A percentile compares a stretch with the other conserved stretches of the same genome.
Conservation (phyloP, 1,140 invertebrate species). For the Zaprionus capensis region DNA sequence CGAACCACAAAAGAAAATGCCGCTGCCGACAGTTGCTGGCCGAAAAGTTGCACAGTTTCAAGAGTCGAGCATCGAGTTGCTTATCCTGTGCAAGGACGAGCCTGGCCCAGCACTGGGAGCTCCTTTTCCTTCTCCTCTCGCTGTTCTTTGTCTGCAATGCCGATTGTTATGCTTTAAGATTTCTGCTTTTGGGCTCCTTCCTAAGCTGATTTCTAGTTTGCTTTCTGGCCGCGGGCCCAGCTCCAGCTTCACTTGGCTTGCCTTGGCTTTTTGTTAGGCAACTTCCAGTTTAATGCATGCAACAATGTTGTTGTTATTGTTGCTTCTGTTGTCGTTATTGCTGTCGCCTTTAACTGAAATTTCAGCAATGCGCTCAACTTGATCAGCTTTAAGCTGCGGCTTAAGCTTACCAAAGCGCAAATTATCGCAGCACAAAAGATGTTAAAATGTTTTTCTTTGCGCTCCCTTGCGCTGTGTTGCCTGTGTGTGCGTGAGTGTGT, state of each 20-base stretch:
- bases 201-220: constrained; percentile 77
- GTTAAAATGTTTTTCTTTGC: constrained; percentile 59
- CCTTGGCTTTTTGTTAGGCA: neutral
- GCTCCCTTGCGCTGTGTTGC: neutral
- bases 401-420: constrained; percentile 62
- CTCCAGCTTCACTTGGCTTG: constrained; percentile 4
- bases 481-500: neutral
- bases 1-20: constrained; percentile 35
- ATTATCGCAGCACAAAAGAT: constrained; percentile 71
- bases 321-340: neutral
- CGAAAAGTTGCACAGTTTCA: constrained; percentile 26
- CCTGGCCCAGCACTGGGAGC: neutral
- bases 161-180: constrained; percentile 55
- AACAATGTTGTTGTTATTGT: neutral
- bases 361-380: constrained; percentile 40
- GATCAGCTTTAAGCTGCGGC: constrained; percentile 37
- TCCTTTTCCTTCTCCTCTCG: neutral
- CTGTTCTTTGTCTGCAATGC: constrained; percentile 7
- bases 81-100: neutral
- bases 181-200: constrained; percentile 46
- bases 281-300: neutral
- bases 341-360: constrained; percentile 26
- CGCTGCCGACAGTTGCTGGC: constrained; percentile 32
- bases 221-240: constrained; percentile 18
- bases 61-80: constrained; percentile 24